Percentiles rank a stretch among this genome's conserved stretches.
Evolutionary conservation across 2,797 vertebrate species (phyloP).

Genomic region (Orestias chungarensis): DNA sequence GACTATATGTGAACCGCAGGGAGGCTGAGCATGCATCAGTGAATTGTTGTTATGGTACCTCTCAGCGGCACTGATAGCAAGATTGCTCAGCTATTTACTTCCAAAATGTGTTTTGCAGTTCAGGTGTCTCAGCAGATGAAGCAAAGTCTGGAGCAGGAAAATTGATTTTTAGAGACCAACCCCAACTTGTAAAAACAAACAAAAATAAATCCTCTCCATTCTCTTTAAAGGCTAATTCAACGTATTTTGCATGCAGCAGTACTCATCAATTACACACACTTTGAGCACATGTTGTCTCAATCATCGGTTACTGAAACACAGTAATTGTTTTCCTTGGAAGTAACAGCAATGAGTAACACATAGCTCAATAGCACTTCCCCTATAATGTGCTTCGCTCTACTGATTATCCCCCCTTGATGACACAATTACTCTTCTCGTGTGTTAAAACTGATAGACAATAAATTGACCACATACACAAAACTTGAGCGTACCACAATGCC

Average conservation of each 20-base stretch:
- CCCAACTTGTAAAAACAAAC: conserved; percentile 23
- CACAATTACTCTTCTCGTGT: conserved; percentile 73
- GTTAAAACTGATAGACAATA: conserved; percentile 70
- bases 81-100: conserved; percentile 53
- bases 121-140: conserved; percentile 34
- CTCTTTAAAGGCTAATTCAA: conserved; percentile 42
- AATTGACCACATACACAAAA: conserved; percentile 66
- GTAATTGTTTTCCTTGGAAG: conserved; percentile 78
- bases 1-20: conserved; percentile 36
- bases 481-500: conserved; percentile 38
- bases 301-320: conserved; percentile 75
- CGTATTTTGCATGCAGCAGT: conserved; percentile 46
- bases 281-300: conserved; percentile 64
- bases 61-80: conserved; percentile 44
- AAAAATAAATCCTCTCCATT: conserved; percentile 5
- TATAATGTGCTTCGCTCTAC: conserved; percentile 73
- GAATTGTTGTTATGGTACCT: conserved; percentile 40
- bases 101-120: conserved; percentile 48
- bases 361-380: conserved; percentile 75
- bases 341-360: conserved; percentile 64
- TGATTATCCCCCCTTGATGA: conserved; percentile 73
- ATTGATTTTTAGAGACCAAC: conserved; percentile 14
- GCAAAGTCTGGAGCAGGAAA: conserved; percentile 21
- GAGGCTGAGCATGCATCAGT: conserved; percentile 46
- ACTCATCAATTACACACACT: conserved; percentile 65